Conservation (phyloP, 2,888 invertebrate species). For the Perithous albicinctus region DNA sequence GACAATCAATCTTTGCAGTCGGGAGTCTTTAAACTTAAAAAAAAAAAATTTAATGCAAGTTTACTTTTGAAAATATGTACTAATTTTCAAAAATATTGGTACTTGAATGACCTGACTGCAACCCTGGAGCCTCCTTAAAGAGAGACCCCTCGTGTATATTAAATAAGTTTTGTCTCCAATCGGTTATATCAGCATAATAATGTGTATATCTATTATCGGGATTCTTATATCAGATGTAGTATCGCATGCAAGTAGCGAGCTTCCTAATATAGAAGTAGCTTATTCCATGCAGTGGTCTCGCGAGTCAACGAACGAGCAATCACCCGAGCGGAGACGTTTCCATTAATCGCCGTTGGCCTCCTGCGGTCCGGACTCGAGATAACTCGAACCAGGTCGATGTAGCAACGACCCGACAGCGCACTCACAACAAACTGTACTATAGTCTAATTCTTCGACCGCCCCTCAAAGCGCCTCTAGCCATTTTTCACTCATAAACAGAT, state of each 20-base stretch:
- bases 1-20: too few relatives aligned
- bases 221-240: constrained; percentile 26
- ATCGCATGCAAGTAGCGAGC: neutral
- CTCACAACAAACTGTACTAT: constrained; percentile 25
- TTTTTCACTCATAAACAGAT: neutral
- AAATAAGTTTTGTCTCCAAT: neutral
- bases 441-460: neutral
- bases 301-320: constrained; percentile 76
- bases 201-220: too few relatives aligned
- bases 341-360: constrained; percentile 73
- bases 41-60: too few relatives aligned
- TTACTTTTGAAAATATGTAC: too few relatives aligned
- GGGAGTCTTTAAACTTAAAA: too few relatives aligned
- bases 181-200: neutral
- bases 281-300: constrained; percentile 59
- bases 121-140: too few relatives aligned
- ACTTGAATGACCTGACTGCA: too few relatives aligned
- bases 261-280: constrained; percentile 32
- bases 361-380: constrained; percentile 54
- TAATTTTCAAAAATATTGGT: too few relatives aligned
- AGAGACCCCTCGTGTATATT: neutral
- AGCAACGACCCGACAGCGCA: constrained; percentile 52
- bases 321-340: constrained; percentile 67
- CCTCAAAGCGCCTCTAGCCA: neutral
- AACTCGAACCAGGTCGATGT: constrained; percentile 66